Evolutionary conservation across 2,113 vertebrate species (phyloP).

Genomic region (Apistogramma diplotaenia): DNA sequence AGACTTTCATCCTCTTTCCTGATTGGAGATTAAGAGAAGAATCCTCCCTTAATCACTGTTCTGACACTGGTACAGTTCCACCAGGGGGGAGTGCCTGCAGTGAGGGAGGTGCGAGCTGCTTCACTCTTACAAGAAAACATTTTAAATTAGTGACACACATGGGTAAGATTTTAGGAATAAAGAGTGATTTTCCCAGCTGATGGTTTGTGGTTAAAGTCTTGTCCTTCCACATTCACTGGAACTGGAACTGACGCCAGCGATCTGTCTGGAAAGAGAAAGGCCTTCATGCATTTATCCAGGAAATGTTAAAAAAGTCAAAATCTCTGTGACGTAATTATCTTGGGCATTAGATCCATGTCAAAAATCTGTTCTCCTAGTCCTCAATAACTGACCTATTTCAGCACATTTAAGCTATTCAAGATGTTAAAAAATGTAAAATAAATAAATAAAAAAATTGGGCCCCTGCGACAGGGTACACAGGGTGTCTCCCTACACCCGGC

Average conservation of each 20-base stretch:
- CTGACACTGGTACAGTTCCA: constrained; percentile 19
- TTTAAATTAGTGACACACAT: constrained; percentile 11
- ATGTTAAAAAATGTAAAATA: too few relatives aligned
- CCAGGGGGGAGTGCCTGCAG: background rate
- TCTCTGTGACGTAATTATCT: background rate
- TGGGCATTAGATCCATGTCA: background rate
- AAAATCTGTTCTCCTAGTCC: background rate
- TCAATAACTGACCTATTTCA: background rate
- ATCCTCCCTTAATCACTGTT: constrained; percentile 28
- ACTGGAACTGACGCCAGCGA: background rate
- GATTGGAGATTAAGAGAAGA: constrained; percentile 30
- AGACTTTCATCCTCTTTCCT: constrained; percentile 19
- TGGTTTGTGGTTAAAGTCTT: background rate
- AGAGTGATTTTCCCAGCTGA: background rate
- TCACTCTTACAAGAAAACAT: background rate
- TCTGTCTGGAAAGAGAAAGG: background rate
- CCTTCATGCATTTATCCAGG: background rate
- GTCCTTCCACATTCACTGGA: too few relatives aligned
- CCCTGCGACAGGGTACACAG: too few relatives aligned
- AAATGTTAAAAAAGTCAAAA: background rate
- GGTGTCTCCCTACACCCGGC: too few relatives aligned
- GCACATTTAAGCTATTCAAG: background rate
- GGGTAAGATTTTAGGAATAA: too few relatives aligned
- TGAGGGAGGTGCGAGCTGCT: background rate
- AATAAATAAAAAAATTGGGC: too few relatives aligned